Percentiles rank a stretch among this genome's conserved stretches.
These are phyloP conservation scores for Martes flavigula DNA, from an alignment of 2,797 vertebrate species.

Conservation along the genomic window DNA sequence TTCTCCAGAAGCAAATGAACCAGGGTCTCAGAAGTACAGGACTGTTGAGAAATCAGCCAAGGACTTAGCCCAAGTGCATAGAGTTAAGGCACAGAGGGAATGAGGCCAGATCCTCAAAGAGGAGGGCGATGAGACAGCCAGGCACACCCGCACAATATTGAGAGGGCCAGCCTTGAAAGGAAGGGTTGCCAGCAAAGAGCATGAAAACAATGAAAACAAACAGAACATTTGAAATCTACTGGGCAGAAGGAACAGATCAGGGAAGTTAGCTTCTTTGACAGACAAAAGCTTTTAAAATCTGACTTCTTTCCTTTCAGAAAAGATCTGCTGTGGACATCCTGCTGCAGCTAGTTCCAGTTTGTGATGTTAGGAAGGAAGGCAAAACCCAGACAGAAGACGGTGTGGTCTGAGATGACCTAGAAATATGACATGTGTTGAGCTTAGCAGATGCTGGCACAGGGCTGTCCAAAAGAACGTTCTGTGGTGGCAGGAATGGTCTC, in stretches of 20 bases:
- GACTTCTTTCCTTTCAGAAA: slow-evolving; percentile 20
- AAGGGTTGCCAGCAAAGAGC: neutral
- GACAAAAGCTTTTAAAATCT: slow-evolving; percentile 39
- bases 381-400: neutral
- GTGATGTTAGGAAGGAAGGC: neutral
- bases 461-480: neutral
- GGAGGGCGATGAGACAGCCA: neutral
- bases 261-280: slow-evolving; percentile 31
- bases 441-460: neutral
- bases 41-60: neutral
- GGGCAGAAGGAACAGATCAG: neutral
- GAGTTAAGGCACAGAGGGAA: neutral
- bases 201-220: neutral
- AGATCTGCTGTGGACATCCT: neutral
- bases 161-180: neutral
- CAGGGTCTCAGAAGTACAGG: neutral
- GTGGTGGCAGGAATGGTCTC: neutral
- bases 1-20: neutral
- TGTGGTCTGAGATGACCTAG: neutral
- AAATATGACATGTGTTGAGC: neutral
- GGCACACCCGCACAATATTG: fast-evolving
- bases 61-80: neutral
- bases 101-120: neutral
- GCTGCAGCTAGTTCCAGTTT: neutral
- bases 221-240: neutral